These are phyloP conservation scores for Tachysurus fulvidraco DNA, from an alignment of 2,113 vertebrate genomes.

Conservation along the genomic window DNA sequence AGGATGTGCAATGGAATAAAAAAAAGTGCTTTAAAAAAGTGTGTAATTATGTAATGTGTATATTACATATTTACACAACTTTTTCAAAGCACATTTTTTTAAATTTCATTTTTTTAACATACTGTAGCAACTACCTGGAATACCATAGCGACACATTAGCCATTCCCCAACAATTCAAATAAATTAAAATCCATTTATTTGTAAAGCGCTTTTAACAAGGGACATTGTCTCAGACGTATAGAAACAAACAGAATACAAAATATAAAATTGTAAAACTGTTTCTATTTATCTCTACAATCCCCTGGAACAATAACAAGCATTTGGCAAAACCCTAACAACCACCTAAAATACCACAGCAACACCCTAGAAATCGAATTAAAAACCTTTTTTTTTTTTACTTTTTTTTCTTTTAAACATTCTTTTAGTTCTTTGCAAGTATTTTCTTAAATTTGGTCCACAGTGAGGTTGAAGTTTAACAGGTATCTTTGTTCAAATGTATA, in stretches of 20 bases:
- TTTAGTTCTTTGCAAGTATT: neutral
- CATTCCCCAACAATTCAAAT: neutral
- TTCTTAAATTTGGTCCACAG: neutral
- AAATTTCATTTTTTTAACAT: too few species aligned
- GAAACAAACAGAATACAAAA: too few species aligned
- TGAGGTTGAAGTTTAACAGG: neutral
- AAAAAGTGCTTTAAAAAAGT: neutral
- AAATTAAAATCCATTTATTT: too few species aligned
- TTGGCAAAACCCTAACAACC: neutral
- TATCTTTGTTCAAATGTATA: neutral
- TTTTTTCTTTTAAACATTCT: neutral
- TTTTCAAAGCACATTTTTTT: too few species aligned
- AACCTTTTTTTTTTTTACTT: too few species aligned
- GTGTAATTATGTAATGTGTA: neutral
- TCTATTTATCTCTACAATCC: too few species aligned
- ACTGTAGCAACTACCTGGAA: neutral
- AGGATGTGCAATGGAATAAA: conserved; percentile 20
- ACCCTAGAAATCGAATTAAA: too few species aligned
- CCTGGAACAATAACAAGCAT: neutral
- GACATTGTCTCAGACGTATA: too few species aligned
- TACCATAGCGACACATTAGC: neutral
- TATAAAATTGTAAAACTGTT: too few species aligned
- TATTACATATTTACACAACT: too few species aligned
- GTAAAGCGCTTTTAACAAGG: too few species aligned
- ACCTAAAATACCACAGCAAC: neutral